Base-by-base conservation (phyloP, 2,113 vertebrate species). In the Oostethus manadensis region DNA sequence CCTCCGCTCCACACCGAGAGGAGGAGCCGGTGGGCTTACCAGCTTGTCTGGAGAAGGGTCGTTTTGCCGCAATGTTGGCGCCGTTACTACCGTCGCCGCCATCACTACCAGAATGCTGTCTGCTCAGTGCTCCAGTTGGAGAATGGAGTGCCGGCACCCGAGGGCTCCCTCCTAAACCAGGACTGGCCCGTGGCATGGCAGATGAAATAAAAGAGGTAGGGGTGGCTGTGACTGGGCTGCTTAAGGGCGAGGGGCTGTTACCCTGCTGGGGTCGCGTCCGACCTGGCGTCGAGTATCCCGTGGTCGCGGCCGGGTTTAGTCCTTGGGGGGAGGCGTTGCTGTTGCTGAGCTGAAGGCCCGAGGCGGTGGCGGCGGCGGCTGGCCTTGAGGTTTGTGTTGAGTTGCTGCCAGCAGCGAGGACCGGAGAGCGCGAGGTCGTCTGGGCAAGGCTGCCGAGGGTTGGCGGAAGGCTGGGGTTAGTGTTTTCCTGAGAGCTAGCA, bases 401-500 rank as follows among this genome's bases (percentile, higher is more conserved):
- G 85, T 80, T 92, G 62, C 76, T 76, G 83, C 86, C 63, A 40
- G 88, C 65, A 14, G 79, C 66, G 66, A 88, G 74, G 84, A 84
- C 88, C 73, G 88, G 93, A 63, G 93, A 88, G 33, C 88, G 92
- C 75, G 83, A 90, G 75, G 77, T 88, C 26, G 88, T 89, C 0
- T 91, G 90, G 69, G 90, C 88, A 56, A 92, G 89, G 71, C 89
- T 92, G 82, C 91, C 87, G 18, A 90, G 89, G 63, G 91, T 84
- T 18, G 88, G 83, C 79, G 92, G 80, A 90, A 94, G 90, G 66
- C 90, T 85, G 57, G 92, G 84, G 86, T 91, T 93, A 89, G 92
- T 89, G 90, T 93, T 94, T 88, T 97, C 94, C 93, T 93, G 95
- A 90, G 93, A 91, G 85, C 92, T 93, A 86, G 94, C 91, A 87